phyloP scores from a whole-genome alignment of 2,797 vertebrate genomes.

The Gephyroberyx darwinii region DNA sequence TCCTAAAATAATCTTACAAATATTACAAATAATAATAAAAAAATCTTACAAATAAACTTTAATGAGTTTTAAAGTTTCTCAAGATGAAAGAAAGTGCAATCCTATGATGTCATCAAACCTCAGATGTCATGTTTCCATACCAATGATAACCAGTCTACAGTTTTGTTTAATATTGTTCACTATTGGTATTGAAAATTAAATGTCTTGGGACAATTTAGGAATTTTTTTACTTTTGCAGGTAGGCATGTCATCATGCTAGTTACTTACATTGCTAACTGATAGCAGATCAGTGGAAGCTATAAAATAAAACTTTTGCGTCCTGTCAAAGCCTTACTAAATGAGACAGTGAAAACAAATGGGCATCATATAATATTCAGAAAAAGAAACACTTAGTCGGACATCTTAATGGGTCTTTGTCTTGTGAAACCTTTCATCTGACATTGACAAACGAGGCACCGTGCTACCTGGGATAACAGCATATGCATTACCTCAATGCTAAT shows the following conservation, averaged over 20 bases:
- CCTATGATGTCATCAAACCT: no score
- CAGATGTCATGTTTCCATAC: not conserved
- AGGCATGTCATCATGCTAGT: constrained; percentile 22
- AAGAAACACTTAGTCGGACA: constrained; percentile 74
- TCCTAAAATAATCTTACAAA: no score
- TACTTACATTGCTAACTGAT: constrained; percentile 35
- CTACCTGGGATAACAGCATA: constrained; percentile 71
- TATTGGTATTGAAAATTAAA: not conserved
- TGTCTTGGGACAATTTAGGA: no score
- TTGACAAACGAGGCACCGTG: constrained; percentile 76
- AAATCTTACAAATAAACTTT: no score
- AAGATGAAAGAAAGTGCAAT: no score
- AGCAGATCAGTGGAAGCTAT: constrained; percentile 7
- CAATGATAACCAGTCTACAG: not conserved
- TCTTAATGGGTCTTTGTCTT: constrained; percentile 73
- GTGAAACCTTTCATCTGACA: constrained; percentile 72
- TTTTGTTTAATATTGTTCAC: no score
- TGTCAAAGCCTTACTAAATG: constrained; percentile 44
- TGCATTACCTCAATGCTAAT: constrained; percentile 77
- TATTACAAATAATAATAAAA: no score
- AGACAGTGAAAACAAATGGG: constrained; percentile 70
- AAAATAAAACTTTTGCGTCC: constrained; percentile 50
- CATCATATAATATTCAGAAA: constrained; percentile 74
- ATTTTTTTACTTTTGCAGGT: constrained; percentile 1
- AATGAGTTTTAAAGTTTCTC: no score